Base-by-base conservation (phyloP, 2,797 vertebrate species). In the Percopsis omiscomaycus region DNA sequence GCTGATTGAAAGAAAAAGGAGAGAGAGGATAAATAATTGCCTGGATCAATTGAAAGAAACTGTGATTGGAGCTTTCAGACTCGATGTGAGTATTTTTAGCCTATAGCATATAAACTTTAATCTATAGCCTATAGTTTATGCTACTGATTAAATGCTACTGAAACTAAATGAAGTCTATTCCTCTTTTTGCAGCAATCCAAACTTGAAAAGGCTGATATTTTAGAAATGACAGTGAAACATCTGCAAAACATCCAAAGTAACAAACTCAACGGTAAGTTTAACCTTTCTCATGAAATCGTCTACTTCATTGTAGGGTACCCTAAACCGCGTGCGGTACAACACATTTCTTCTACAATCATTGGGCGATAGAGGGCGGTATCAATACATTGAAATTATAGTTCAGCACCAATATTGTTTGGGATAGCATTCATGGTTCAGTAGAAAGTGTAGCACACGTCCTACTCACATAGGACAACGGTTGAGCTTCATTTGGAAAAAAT, bases 201-300 rank as follows among this genome's bases (percentile, higher is more conserved):
- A 59, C 84, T 96, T 53, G 95, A 96, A 76, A 96, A 96, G 67
- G 95, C 94, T 0, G 94, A 96, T 71, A 96, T 96, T 67, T 92
- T 97, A 0, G 95, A 96, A 80, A 97, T 96, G 95, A 95, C 95
- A 0, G 95, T 96, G 70, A 95, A 94, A 77, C 95, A 96, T 69
- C 92, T 95, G 64, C 94, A 95, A 79, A 96, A 95, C 78, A 94
- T 96, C 80, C 94, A 95, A 82, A 92, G 77, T 75, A 92, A 61
- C 68, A 93, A 87, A 82, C 69, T 89, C 49, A 84, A 87, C 73
- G 94, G 95, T 96, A 80, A 94, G 93, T 85, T 15, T 10, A 47
- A 0, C 28, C 0, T 6, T 28, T 2, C n/a, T 5, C 2, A 15
- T 3, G 1, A 16, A 53, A 53, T 22, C 3, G 3, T 27, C 5